Evolutionary conservation across 2,888 invertebrate genomes (phyloP), one percentile per base, ranked within the genome.

Genomic region (Camponotus fellah): DNA sequence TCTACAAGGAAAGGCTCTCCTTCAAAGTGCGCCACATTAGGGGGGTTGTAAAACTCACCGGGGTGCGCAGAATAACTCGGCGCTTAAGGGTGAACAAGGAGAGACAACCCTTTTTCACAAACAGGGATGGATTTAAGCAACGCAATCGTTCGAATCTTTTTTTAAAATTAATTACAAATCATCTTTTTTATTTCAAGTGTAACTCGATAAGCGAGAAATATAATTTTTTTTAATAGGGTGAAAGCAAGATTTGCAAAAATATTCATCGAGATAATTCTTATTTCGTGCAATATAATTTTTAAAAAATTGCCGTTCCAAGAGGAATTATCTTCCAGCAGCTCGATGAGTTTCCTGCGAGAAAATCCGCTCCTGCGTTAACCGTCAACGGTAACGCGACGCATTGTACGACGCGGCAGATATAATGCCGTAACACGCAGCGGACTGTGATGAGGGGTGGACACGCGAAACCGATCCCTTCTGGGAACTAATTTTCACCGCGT

Each of bases 381-480:
- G 56, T 65, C 34, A 85, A 69, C 75, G 80, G 69, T 58, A 71
- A 77, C 69, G 21, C 56, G 40, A 32, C 65, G 46, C 34, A 77
- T 86, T 85, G 82, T 86, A 87, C 53, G 69, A 9, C 85, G 83
- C 74, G 87, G 87, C 87, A 92, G 90, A 91, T 93, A 92, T 92
- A 93, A 92, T 91, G 87, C 88, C 86, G 82, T 86, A 91, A 89
- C 94, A 94, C 92, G 93, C 93, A 92, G 87, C 89, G 85, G 68
- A 74, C 81, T 79, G 88, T 93, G 93, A 94, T 93, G 94, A 92
- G 89, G 87, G 91, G 90, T 92, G 92, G 92, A 92, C 94, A 94
- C 94, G 94, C 94, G 91, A 94, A 94, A 93, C 90, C 92, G 91
- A 93, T 92, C 91, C 91, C 90, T 92, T 92, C 92, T 88, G 85